Base-by-base conservation (phyloP, 2,888 invertebrate genomes). In the Pandemis corylana region DNA sequence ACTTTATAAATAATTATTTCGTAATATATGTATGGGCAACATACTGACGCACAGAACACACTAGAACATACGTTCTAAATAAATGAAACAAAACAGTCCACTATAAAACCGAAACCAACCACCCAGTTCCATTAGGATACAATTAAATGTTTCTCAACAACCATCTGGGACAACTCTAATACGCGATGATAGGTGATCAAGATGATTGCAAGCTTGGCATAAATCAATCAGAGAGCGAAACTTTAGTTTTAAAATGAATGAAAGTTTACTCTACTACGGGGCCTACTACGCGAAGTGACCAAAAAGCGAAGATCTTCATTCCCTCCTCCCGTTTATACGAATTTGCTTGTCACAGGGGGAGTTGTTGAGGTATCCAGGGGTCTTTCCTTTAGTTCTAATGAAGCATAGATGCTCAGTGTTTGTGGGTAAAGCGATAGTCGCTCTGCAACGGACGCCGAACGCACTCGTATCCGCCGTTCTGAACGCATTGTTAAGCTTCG, bases 361-460 rank as follows among this genome's bases (percentile, higher is more conserved):
- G 80, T 80, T 78, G 56, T 76, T 78, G 77, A 78, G 77, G 77
- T 77, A 75, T 78, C 76, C 78, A 79, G 80, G 84, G 88, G 80
- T 80, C 87, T 79, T 77, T 79, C 61, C 75, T 80, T 79, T 81
- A 80, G 85, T 86, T 82, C 84, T 82, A 87, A 86, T 90, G 88
- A 90, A 85, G 88, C 90, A 86, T 92, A 89, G 90, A 90, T 89
- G 89, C 85, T 82, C 86, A 87, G 80, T 78, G 80, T 79, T 80
- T 76, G 83, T 78, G 79, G 79, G 77, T 77, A 68, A 78, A 83
- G 79, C 85, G 83, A 78, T 89, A 93, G 93, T 94, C 88, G 90
- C 83, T 82, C 84, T 86, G 86, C 85, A 87, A 82, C 85, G 80
- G 81, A 85, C 87, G 84, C 76, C 79, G 83, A 84, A 85, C 83